Evolutionary conservation across 2,888 invertebrate species (phyloP), one percentile per base, ranked within the genome.

Genomic region (Xestia rhomboidea): DNA sequence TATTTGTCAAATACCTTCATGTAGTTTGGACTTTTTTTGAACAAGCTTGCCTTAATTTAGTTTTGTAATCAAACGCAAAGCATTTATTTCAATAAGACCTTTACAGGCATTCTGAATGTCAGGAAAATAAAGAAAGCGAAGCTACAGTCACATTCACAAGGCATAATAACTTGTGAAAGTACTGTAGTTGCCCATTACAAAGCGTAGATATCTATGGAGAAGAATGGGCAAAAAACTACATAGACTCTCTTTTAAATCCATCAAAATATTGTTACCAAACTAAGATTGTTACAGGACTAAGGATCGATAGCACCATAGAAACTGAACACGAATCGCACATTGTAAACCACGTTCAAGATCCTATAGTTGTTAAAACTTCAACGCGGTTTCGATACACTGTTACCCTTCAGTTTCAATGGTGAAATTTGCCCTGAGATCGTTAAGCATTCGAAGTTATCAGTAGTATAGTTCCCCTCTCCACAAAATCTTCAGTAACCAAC

Each of bases 401-500:
- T 51, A 21, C 7, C 49, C 18, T 49, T 49, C 24, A 24, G 24
- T 51, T n/a, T 13, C 11, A 54, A 54, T 54, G 13, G n/a, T 54
- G 54, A 54, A 54, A 54, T 57, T 57, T 0, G 57, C 21, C 15
- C 3, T 30, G 11, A n/a, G 46, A 68, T 49, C 6, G 21, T 67
- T 44, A 30, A 38, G 24, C 24, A 1, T 3, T 44, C 13, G 1
- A 24, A 46, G 18, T 46, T 21, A 49, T 49, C 21, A 49, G 18
- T 7, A 49, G 46, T 49, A 49, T 0, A 10, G 49, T 49, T 49
- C 41, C 4, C n/a, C 1, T 30, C n/a, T 30, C 27, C 27, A 41
- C 13, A 71, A 51, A 49, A 76, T 44, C 41, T 44, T 66, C 44
- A 64, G 54, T 54, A 62, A 46, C 10, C 7, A 68, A 51, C 34